Evolutionary conservation across 2,797 vertebrate genomes (phyloP).

Genomic region (Discoglossus pictus): DNA sequence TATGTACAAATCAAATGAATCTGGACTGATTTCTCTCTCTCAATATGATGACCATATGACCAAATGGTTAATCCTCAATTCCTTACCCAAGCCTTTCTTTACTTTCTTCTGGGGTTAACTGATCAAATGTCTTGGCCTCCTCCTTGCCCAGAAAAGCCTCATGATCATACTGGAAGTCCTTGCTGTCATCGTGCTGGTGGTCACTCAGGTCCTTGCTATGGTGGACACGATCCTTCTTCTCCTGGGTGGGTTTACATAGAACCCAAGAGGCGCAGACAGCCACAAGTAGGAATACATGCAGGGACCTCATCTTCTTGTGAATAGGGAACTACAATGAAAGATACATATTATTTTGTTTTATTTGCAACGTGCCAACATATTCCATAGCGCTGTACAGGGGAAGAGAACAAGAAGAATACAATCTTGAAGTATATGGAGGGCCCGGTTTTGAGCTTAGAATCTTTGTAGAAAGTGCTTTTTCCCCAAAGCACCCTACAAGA

Average conservation of each 20-base stretch:
- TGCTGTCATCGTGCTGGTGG: conserved; percentile 70
- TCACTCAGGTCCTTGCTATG: conserved; percentile 78
- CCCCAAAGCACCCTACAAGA: no score
- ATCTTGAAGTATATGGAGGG: no score
- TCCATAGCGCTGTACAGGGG: no score
- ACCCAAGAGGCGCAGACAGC: conserved; percentile 10
- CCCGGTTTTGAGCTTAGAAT: no score
- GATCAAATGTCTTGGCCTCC: conserved; percentile 86
- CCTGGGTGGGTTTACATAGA: conserved; percentile 70
- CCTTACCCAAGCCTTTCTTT: conserved; percentile 78
- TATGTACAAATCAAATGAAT: no score
- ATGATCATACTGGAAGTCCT: conserved; percentile 83
- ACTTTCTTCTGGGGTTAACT: conserved; percentile 87
- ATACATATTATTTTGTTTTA: no score
- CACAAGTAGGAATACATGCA: background rate
- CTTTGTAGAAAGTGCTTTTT: no score
- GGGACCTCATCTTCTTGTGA: conserved; percentile 3
- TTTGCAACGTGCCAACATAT: no score
- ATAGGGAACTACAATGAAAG: no score
- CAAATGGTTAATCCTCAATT: background rate
- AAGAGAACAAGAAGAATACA: no score
- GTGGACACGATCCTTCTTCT: conserved; percentile 77
- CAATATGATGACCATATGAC: no score
- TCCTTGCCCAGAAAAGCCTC: conserved; percentile 90
- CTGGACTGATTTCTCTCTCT: background rate